Conservation (phyloP, 2,888 invertebrate species). For the Psococerastis gibbosa region DNA sequence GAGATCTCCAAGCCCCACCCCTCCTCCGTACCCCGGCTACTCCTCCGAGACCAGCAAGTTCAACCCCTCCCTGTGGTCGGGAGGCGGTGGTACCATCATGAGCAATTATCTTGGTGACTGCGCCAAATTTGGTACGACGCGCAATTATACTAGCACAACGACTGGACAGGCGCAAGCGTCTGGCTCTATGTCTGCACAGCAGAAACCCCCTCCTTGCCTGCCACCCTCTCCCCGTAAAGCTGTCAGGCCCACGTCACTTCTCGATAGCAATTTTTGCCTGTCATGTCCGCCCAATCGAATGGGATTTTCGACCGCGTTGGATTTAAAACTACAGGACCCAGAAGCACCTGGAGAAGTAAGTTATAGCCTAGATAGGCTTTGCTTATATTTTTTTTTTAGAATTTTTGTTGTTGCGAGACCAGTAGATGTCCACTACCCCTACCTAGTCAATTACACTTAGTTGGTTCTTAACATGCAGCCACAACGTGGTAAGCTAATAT, state of each 20-base stretch:
- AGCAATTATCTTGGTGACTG: conserved; percentile 1
- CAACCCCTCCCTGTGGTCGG: not conserved
- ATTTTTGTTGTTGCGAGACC: too few relatives aligned
- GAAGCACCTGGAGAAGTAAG: not conserved
- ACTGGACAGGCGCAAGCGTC: not conserved
- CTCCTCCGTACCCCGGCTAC: not conserved
- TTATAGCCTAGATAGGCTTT: too few relatives aligned
- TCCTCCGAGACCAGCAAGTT: not conserved
- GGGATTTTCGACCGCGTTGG: conserved; percentile 20
- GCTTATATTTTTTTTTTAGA: too few relatives aligned
- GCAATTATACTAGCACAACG: not conserved
- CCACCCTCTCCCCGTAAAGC: not conserved
- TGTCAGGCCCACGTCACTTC: not conserved
- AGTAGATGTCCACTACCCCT: too few relatives aligned
- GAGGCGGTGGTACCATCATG: not conserved
- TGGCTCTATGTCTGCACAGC: not conserved
- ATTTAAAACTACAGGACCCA: conserved; percentile 19
- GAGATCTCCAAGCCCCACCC: not conserved
- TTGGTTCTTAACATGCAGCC: too few relatives aligned
- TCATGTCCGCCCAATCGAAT: conserved; percentile 22
- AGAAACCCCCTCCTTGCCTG: not conserved
- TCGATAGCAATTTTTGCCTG: conserved; percentile 19
- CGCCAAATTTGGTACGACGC: not conserved
- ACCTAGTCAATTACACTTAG: too few relatives aligned
- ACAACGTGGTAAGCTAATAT: too few relatives aligned